These are phyloP conservation scores for Lampris incognitus DNA, from an alignment of 2,113 vertebrate species.

Conservation along the genomic window DNA sequence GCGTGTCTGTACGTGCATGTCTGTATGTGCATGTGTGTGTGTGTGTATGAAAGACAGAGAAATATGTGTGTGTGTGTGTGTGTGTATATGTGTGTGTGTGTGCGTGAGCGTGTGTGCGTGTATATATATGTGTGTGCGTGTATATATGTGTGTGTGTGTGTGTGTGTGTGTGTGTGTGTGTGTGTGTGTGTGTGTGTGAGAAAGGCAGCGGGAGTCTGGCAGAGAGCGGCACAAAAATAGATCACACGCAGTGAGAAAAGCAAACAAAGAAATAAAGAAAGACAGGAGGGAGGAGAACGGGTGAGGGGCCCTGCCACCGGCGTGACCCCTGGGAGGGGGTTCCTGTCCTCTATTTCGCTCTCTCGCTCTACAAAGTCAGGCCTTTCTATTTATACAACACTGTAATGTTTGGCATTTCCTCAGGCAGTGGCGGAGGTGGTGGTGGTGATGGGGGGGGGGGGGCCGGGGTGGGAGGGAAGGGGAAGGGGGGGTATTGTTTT, in stretches of 20 bases:
- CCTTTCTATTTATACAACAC: slow-evolving; percentile 79
- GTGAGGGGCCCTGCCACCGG: slow-evolving; percentile 62
- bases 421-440: slow-evolving; percentile 16
- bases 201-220: slow-evolving; percentile 26
- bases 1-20: background rate
- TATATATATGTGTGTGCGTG: background rate
- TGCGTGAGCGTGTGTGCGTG: background rate
- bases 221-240: slow-evolving; percentile 45
- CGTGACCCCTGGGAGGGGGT: slow-evolving; percentile 71
- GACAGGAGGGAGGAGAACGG: slow-evolving; percentile 6
- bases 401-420: slow-evolving; percentile 86
- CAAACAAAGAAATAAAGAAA: slow-evolving; percentile 53
- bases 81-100: background rate
- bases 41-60: too few species aligned
- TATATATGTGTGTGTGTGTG: background rate
- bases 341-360: slow-evolving; percentile 70
- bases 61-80: background rate
- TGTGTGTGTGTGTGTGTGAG: background rate
- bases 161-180: too few species aligned
- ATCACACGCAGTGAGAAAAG: slow-evolving; percentile 48
- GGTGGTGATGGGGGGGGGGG: background rate
- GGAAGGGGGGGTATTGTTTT: slow-evolving; percentile 77
- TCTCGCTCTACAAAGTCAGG: slow-evolving; percentile 68
- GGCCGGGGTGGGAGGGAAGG: slow-evolving; percentile 3
- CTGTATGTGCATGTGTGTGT: too few species aligned